Evolutionary conservation across 2,113 vertebrate genomes (phyloP).

Genomic region (Prochilodus magdalenae): DNA sequence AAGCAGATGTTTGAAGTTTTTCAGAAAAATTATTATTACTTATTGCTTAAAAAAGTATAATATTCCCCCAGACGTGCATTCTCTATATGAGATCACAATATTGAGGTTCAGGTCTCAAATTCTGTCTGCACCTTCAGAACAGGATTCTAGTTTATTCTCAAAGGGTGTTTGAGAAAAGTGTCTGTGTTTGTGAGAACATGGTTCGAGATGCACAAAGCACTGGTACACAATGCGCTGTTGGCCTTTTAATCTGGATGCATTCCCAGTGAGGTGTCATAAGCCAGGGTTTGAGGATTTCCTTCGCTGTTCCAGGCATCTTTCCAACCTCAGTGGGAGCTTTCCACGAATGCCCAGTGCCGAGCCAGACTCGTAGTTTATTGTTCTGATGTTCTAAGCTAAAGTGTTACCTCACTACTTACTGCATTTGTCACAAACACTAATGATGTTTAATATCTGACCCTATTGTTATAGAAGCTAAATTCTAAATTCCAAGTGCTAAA

Average conservation of each 20-base stretch:
- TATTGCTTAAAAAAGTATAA: no score
- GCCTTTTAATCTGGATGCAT: conserved; percentile 38
- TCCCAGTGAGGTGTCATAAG: conserved; percentile 35
- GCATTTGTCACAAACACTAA: conserved; percentile 14
- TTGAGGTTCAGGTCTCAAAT: not conserved
- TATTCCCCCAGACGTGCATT: no score
- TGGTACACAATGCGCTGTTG: conserved; percentile 17
- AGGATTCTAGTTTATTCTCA: not conserved
- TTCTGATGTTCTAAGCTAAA: conserved; percentile 23
- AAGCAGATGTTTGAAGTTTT: no score
- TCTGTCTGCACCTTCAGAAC: not conserved
- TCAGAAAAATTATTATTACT: no score
- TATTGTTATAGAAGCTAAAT: not conserved
- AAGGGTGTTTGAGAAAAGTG: not conserved
- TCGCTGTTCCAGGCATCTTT: conserved; percentile 41
- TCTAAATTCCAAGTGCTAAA: no score
- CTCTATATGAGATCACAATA: no score
- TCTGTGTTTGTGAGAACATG: not conserved
- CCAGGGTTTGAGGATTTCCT: conserved; percentile 30
- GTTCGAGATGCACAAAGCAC: not conserved
- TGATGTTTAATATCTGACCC: conserved; percentile 8
- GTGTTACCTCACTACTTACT: conserved; percentile 11
- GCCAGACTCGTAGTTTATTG: conserved; percentile 20
- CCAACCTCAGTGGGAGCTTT: conserved; percentile 39
- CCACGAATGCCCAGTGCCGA: not conserved